Evolutionary conservation across 2,797 vertebrate genomes (phyloP).

Genomic region (Chiroxiphia lanceolata): DNA sequence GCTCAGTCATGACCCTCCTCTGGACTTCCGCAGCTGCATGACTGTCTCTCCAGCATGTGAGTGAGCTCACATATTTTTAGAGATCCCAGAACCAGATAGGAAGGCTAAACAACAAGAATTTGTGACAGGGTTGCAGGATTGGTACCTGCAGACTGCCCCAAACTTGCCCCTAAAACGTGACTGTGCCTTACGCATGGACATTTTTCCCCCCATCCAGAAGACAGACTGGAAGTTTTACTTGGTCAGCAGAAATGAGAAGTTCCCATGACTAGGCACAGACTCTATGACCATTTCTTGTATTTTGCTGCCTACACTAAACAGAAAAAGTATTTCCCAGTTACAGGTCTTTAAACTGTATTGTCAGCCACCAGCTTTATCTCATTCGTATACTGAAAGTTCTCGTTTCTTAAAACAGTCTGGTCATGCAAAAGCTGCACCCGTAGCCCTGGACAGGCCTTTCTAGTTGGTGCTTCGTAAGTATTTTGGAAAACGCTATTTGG

Average conservation of each 20-base stretch:
- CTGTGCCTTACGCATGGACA: neutral
- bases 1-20: neutral
- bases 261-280: neutral
- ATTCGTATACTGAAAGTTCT: neutral
- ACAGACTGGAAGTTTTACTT: neutral
- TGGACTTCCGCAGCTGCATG: neutral
- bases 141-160: neutral
- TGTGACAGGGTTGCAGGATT: neutral
- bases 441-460: neutral
- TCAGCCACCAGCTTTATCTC: neutral
- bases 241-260: neutral
- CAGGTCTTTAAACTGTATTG: neutral
- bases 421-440: neutral
- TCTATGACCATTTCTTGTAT: neutral
- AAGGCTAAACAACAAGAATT: neutral
- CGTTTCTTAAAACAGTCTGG: neutral
- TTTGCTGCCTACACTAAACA: neutral
- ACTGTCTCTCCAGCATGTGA: neutral
- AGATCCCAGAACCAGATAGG: neutral
- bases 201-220: neutral
- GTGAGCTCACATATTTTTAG: neutral
- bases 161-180: neutral
- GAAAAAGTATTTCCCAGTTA: neutral
- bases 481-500: neutral
- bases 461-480: neutral